Evolutionary conservation across 2,888 invertebrate genomes (phyloP).

Genomic region (Clistopyga incitator): DNA sequence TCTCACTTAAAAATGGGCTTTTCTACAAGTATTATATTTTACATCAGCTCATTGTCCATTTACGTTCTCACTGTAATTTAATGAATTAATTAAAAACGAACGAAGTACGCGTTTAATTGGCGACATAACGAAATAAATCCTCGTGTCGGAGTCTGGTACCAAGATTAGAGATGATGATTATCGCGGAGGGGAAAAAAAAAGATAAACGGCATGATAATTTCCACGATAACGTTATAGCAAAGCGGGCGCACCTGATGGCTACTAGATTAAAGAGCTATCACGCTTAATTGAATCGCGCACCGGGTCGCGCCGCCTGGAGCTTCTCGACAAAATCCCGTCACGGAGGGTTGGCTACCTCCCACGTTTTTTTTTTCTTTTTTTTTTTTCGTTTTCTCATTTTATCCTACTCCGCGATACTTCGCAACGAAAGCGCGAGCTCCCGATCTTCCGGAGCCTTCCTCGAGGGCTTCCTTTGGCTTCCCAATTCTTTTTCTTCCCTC

Average conservation of each 20-base stretch:
- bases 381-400: slow-evolving; percentile 16
- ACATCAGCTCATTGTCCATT: background rate
- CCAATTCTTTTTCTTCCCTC: slow-evolving; percentile 16
- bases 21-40: background rate
- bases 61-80: background rate
- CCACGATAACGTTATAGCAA: slow-evolving; percentile 47
- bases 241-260: slow-evolving; percentile 58
- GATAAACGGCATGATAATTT: slow-evolving; percentile 52
- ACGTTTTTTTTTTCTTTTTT: slow-evolving; percentile 20
- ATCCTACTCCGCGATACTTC: slow-evolving; percentile 40
- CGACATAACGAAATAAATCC: slow-evolving; percentile 42
- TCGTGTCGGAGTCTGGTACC: slow-evolving; percentile 15
- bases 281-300: slow-evolving; percentile 59
- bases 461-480: slow-evolving; percentile 41
- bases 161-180: slow-evolving; percentile 45
- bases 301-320: slow-evolving; percentile 39
- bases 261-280: slow-evolving; percentile 64
- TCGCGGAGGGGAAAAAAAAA: slow-evolving; percentile 27
- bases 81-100: slow-evolving; percentile 5
- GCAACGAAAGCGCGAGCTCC: background rate
- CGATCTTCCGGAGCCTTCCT: slow-evolving; percentile 33
- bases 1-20: background rate
- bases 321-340: slow-evolving; percentile 64
- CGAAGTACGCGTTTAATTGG: slow-evolving; percentile 2
- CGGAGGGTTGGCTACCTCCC: slow-evolving; percentile 37